Evolutionary conservation across 2,888 invertebrate species (phyloP), one percentile per base, ranked within the genome.

Genomic region (Hololepta plana): DNA sequence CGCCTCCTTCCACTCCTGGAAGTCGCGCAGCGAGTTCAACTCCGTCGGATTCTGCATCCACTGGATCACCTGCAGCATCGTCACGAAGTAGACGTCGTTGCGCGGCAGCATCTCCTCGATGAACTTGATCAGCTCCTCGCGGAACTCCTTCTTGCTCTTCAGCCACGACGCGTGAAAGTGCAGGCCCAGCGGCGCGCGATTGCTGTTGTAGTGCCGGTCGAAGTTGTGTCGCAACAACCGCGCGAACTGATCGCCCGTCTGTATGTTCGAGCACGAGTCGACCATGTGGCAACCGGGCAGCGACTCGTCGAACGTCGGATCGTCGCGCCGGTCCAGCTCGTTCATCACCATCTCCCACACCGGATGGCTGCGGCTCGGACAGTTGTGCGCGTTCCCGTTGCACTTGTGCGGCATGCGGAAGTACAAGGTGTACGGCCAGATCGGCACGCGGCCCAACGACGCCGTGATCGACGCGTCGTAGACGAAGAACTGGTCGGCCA

Each of bases 321-420:
- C 88, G 51, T 90, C 88, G 54, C 90, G 71, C 53, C 88, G 72
- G 57, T 90, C 88, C 40, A 90, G 58, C 52, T 90, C 90, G 50
- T 90, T 90, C 84, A 90, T 85, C 26, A 88, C 88, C 73, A 90
- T 88, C 59, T 90, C 90, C 90, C 90, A 90, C 20, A 90, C 84
- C 13, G 88, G 87, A 46, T 90, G 88, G 44, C 81, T 81, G 49
- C 77, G 62, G 24, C 80, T 80, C 12, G 90, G 90, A 46, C 90
- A 90, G 53, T 88, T 88, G 49, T 85, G 85, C 9, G 85, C 85
- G 50, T 90, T 90, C 35, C 87, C 87, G 53, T 85, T 85, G 53
- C 90, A 90, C 53, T 82, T 87, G 60, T 91, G 90, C 1, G 90
- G 87, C 82, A 91, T 87, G 35, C 87, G 72, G 73, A 87, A 91